phyloP scores from a whole-genome alignment of 2,797 vertebrate genomes.

The Lycodopsis pacificus region DNA sequence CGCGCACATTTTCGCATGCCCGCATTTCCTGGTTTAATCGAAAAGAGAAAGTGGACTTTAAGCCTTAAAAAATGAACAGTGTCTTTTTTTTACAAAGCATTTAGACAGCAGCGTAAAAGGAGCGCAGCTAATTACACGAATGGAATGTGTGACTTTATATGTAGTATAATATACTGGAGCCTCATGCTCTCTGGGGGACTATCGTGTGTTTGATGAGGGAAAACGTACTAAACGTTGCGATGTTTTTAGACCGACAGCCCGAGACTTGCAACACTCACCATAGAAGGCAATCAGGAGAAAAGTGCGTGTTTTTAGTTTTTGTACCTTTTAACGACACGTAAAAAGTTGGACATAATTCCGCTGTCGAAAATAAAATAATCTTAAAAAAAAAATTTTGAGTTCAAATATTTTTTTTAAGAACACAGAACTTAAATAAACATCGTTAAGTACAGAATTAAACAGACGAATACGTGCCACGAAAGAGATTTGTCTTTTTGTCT shows the following conservation, averaged over 20 bases:
- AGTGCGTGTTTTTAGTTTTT: background rate
- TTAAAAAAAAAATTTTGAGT: background rate
- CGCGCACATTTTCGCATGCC: background rate
- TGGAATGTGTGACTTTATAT: background rate
- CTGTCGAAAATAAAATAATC: rapidly evolving
- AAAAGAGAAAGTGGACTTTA: background rate
- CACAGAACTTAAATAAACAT: background rate
- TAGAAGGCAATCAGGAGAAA: background rate
- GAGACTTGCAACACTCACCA: background rate
- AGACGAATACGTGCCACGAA: background rate
- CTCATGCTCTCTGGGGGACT: too few relatives aligned
- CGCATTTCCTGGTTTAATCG: background rate
- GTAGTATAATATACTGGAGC: too few relatives aligned
- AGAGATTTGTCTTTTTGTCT: background rate
- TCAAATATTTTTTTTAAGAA: background rate
- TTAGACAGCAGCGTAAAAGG: background rate
- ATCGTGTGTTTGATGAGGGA: background rate
- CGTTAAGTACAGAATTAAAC: rapidly evolving
- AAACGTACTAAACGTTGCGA: background rate
- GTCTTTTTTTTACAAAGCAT: background rate
- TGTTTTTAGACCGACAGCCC: too few relatives aligned
- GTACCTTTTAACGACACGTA: too few relatives aligned
- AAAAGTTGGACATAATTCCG: background rate
- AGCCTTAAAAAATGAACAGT: background rate
- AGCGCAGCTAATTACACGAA: background rate